Evolutionary conservation across 2,113 vertebrate species (phyloP).

Genomic region (Pongo abelii): DNA sequence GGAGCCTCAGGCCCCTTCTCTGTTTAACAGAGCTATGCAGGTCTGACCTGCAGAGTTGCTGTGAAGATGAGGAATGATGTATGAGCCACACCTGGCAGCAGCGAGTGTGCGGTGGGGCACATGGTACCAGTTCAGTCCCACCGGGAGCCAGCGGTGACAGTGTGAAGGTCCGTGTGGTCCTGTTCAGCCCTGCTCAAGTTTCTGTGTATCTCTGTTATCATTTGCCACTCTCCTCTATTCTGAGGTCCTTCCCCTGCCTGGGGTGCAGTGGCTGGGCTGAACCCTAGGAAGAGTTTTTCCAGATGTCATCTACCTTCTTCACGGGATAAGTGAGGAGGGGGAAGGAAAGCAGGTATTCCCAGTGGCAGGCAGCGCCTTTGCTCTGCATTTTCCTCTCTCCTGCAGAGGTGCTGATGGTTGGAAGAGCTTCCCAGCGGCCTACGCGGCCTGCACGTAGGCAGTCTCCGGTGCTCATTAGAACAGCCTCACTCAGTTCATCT

Average conservation of each 20-base stretch:
- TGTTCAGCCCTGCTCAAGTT: neutral
- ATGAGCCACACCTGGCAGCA: fast-evolving
- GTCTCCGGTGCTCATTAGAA: neutral
- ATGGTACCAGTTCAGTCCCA: neutral
- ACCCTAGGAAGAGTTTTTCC: neutral
- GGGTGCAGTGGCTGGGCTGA: neutral
- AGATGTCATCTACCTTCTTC: neutral
- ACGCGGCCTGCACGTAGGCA: fast-evolving
- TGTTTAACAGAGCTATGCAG: neutral
- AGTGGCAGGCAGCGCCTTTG: neutral
- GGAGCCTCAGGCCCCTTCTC: neutral
- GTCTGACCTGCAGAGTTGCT: neutral
- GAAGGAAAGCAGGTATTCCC: neutral
- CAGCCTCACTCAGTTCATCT: neutral
- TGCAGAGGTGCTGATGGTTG: neutral
- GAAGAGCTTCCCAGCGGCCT: no score
- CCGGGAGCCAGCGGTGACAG: fast-evolving
- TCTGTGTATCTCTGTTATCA: neutral
- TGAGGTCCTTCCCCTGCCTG: neutral
- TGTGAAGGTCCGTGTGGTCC: neutral
- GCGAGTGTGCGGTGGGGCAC: fast-evolving
- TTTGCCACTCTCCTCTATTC: neutral
- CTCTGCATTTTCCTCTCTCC: neutral
- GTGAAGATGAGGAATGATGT: fast-evolving
- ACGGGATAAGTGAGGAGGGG: neutral